Conservation (phyloP, 2,888 invertebrate genomes). For the Tinea semifulvella region DNA sequence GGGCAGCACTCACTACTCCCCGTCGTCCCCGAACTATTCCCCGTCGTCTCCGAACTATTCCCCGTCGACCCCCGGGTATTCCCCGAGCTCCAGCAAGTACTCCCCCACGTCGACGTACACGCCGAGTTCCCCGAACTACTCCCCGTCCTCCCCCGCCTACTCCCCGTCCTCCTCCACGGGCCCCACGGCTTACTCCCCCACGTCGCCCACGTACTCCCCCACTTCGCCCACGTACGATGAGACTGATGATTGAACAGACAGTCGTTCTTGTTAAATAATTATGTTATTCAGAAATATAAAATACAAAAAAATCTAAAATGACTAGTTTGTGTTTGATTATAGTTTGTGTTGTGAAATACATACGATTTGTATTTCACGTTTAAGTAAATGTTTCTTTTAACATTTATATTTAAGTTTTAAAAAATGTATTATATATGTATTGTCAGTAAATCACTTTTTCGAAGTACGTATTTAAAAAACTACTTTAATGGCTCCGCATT, state of each 20-base stretch:
- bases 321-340: too few species aligned
- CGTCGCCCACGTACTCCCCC: constrained; percentile 63
- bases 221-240: constrained; percentile 74
- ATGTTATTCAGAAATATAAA: not conserved
- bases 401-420: too few species aligned
- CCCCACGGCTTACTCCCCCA: constrained; percentile 60
- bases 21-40: constrained; percentile 72
- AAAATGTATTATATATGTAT: too few species aligned
- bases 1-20: constrained; percentile 78
- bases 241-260: constrained; percentile 47
- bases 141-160: constrained; percentile 80
- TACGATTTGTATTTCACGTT: too few species aligned
- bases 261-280: not conserved
- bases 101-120: constrained; percentile 84
- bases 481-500: too few species aligned
- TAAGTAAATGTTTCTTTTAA: too few species aligned
- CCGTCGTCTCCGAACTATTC: constrained; percentile 81
- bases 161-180: constrained; percentile 80
- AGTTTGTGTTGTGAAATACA: too few species aligned
- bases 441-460: too few species aligned
- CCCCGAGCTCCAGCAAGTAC: constrained; percentile 83
- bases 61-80: constrained; percentile 80
- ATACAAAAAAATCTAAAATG: not conserved
- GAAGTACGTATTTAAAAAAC: too few species aligned
- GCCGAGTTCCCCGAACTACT: constrained; percentile 81